phyloP scores from a whole-genome alignment of 2,113 vertebrate species.

The Castor canadensis region DNA sequence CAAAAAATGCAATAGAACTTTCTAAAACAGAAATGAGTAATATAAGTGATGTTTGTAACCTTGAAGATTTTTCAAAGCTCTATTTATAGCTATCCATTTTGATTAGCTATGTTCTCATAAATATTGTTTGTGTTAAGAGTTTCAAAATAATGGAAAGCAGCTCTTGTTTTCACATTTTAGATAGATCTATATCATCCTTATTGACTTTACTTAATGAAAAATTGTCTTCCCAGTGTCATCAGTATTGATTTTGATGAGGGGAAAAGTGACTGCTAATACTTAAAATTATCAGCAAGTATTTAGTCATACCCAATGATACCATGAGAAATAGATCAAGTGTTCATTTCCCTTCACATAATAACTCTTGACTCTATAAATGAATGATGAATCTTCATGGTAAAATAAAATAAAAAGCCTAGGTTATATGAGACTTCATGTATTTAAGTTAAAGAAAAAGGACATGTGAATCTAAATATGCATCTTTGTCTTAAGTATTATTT shows the following conservation, averaged over 20 bases:
- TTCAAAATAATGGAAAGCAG: conserved; percentile 26
- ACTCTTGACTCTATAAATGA: not conserved
- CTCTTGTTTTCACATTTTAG: conserved; percentile 3
- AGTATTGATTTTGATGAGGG: conserved; percentile 49
- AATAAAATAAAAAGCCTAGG: not conserved
- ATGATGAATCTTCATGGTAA: not conserved
- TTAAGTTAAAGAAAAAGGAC: not conserved
- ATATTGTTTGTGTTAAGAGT: not conserved
- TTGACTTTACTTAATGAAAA: conserved; percentile 61
- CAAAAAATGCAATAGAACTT: not conserved
- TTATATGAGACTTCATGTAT: conserved; percentile 57
- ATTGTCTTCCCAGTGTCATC: conserved; percentile 29
- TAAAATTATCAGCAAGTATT: conserved; percentile 23
- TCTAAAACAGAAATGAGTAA: not conserved
- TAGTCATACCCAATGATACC: not conserved
- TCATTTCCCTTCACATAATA: conserved; percentile 33
- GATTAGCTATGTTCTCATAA: conserved; percentile 37
- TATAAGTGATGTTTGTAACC: not conserved
- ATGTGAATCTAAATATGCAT: not conserved
- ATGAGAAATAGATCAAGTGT: conserved; percentile 18
- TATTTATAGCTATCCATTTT: conserved; percentile 29
- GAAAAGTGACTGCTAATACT: conserved; percentile 41
- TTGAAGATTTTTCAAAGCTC: not conserved
- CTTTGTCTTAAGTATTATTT: not conserved
- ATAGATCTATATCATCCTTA: conserved; percentile 37